Evolutionary conservation across 2,113 vertebrate species (phyloP), one percentile per base, ranked within the genome.

Genomic region (Perca flavescens): DNA sequence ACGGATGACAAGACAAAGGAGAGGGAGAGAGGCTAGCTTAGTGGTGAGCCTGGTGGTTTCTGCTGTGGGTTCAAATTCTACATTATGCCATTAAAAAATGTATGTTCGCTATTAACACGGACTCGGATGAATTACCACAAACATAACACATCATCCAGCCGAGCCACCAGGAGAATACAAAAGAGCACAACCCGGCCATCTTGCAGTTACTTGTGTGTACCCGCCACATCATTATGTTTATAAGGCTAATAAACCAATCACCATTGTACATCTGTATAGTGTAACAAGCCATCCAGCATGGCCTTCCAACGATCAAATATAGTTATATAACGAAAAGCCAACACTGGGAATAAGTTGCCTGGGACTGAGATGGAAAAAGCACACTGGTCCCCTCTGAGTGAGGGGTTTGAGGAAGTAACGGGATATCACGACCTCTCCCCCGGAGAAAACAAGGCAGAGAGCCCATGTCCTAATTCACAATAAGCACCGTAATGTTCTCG

Each of bases 261-360:
- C 56, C 84, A 71, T 47, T 61, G 68, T 70, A 84, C 91, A 86
- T 92, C 86, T 91, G 91, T 82, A 71, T 28, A 87, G 87, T 84
- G 85, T 93, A 91, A 93, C 90, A 86, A 77, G 89, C 67, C 82
- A 46, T 75, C 52, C 73, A 73, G 81, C 74, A 71, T 84, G 76
- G 70, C 89, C 91, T 31, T 71, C 79, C 58, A 81, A 76, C 60
- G 82, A 94, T 94, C 92, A 83, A 89, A 92, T 94, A 63, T 90
- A 92, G n/a, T 94, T 91, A 90, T 81, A 92, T 87, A 91, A 93
- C 62, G 22, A 88, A 91, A 90, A 87, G 84, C 86, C 90, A 92
- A 86, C 85, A 52, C 86, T 93, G 91, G 88, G 91, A 92, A 92
- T 50, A 89, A 88, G 82, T 88, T 83, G 80, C 86, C 87, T 91